These are phyloP conservation scores for Cremastinae sp. DNA, from an alignment of 2,888 invertebrate genomes.

Conservation along the genomic window DNA sequence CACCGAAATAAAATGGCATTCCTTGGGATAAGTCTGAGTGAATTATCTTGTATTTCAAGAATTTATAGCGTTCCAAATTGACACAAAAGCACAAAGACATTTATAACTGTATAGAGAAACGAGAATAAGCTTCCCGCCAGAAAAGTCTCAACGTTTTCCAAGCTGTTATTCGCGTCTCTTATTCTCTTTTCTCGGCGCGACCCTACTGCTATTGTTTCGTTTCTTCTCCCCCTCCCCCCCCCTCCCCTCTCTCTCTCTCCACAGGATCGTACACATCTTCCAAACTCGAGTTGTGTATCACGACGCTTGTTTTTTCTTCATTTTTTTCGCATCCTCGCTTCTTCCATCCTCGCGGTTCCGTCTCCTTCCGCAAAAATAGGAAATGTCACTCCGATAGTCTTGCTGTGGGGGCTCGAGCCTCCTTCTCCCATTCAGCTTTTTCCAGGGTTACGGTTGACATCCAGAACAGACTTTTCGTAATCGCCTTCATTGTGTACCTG, in stretches of 20 bases:
- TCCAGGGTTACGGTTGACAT: constrained; percentile 11
- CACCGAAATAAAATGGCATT: background rate
- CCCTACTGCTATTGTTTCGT: too few relatives aligned
- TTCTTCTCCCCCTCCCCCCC: constrained; percentile 22
- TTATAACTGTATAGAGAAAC: background rate
- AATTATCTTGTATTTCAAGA: background rate
- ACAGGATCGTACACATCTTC: constrained; percentile 1
- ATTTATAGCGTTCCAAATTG: constrained; percentile 4
- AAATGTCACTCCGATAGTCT: constrained; percentile 43
- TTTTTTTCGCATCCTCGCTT: constrained; percentile 33
- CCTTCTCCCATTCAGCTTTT: constrained; percentile 7
- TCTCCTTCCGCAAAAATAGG: constrained; percentile 49
- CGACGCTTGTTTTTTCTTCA: constrained; percentile 30
- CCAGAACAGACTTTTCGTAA: constrained; percentile 18
- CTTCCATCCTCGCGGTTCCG: constrained; percentile 22
- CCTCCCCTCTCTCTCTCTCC: constrained; percentile 19
- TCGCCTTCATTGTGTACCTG: constrained; percentile 1
- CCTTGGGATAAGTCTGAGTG: background rate
- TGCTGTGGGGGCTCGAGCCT: background rate
- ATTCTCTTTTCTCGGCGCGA: background rate
- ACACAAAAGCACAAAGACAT: background rate
- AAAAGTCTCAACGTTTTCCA: constrained; percentile 23
- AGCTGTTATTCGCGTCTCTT: constrained; percentile 36
- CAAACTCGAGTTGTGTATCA: background rate
- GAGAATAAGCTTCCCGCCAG: constrained; percentile 18